A percentile compares a stretch with the other conserved stretches of the same genome.
phyloP scores from a whole-genome alignment of 2,797 vertebrate species.

The Channa striata region DNA sequence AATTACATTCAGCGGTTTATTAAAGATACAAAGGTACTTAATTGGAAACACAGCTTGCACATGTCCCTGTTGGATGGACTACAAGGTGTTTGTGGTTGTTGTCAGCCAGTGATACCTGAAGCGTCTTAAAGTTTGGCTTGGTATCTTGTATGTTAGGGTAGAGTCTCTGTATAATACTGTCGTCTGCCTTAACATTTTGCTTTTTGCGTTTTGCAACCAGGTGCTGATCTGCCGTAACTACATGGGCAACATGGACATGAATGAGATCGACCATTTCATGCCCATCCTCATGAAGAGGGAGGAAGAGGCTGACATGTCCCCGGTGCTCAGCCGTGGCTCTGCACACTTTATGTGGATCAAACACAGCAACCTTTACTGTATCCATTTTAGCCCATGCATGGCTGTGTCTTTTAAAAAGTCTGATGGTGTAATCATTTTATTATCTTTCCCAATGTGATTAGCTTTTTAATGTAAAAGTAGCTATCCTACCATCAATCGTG shows the following conservation, averaged over 20 bases:
- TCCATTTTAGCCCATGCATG: constrained; percentile 64
- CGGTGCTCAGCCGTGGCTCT: constrained; percentile 80
- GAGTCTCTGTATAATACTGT: constrained; percentile 17
- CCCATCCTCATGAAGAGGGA: constrained; percentile 86
- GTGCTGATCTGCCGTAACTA: constrained; percentile 88
- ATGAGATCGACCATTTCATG: constrained; percentile 88
- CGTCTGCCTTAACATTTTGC: constrained; percentile 17
- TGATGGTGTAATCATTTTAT: too few relatives aligned
- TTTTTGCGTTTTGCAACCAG: constrained; percentile 59
- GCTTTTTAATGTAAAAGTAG: not conserved
- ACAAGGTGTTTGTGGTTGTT: not conserved
- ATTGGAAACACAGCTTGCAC: constrained; percentile 39
- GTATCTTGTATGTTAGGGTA: constrained; percentile 29
- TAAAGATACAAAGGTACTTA: constrained; percentile 30
- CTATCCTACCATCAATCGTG: constrained; percentile 2
- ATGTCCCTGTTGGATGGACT: constrained; percentile 25
- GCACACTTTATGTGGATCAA: constrained; percentile 88
- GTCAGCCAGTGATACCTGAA: constrained; percentile 26
- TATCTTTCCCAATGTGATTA: too few relatives aligned
- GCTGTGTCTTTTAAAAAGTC: too few relatives aligned
- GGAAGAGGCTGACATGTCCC: constrained; percentile 83
- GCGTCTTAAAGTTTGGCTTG: constrained; percentile 30
- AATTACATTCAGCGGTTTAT: constrained; percentile 34
- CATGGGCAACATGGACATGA: constrained; percentile 87
- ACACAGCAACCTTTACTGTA: constrained; percentile 88